Percentiles rank a stretch among this genome's conserved stretches.
Evolutionary conservation across 2,888 invertebrate species (phyloP).

Genomic region (Scaptomyza caliginosa): DNA sequence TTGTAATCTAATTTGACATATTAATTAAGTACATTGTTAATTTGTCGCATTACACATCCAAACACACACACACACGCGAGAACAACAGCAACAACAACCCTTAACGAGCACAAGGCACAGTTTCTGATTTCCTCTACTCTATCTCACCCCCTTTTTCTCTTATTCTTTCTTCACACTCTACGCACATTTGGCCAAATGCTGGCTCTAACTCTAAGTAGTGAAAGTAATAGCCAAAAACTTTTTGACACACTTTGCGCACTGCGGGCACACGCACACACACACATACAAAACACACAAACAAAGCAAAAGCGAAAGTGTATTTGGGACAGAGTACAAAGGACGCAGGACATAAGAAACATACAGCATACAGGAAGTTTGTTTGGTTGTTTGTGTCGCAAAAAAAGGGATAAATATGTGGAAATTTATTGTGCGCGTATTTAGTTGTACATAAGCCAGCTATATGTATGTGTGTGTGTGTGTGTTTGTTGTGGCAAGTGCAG

Average conservation of each 20-base stretch:
- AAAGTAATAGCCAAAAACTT: conserved; percentile 76
- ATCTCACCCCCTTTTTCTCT: background rate
- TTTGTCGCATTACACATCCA: conserved; percentile 69
- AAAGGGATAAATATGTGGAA: conserved; percentile 74
- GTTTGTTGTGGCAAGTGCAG: conserved; percentile 54
- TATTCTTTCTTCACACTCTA: background rate
- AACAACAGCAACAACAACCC: conserved; percentile 28
- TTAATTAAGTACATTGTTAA: conserved; percentile 78
- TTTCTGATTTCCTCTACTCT: background rate
- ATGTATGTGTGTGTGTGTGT: conserved; percentile 19
- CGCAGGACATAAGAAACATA: conserved; percentile 45
- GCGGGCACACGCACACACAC: conserved; percentile 33
- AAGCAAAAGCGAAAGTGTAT: conserved; percentile 16
- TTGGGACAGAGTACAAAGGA: conserved; percentile 41
- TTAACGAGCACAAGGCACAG: conserved; percentile 23
- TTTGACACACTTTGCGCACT: conserved; percentile 73
- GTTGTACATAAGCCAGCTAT: conserved; percentile 11
- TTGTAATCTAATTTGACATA: conserved; percentile 75
- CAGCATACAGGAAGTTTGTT: conserved; percentile 26
- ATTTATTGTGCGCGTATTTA: conserved; percentile 69
- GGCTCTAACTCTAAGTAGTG: conserved; percentile 66
- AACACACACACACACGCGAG: conserved; percentile 4
- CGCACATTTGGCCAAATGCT: conserved; percentile 12
- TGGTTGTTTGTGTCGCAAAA: conserved; percentile 25
- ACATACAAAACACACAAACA: conserved; percentile 15